These are phyloP conservation scores for Brotogeris chrysoptera DNA, from an alignment of 2,797 vertebrate species.

Conservation along the genomic window DNA sequence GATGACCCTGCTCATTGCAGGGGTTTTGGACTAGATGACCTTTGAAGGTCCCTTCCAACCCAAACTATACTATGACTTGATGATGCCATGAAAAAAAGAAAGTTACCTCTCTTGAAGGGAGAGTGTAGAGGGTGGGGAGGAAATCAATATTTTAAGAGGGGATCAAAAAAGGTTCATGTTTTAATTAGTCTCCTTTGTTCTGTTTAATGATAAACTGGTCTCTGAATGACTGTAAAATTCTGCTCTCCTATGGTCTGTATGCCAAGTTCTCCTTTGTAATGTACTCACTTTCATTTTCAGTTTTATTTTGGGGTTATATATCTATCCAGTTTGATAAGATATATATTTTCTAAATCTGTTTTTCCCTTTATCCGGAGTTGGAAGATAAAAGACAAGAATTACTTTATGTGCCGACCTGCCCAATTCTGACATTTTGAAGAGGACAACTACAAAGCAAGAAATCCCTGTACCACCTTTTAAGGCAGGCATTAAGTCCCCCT, in stretches of 20 bases:
- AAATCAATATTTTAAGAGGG: not conserved
- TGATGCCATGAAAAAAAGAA: not conserved
- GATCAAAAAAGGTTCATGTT: not conserved
- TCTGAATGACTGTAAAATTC: not conserved
- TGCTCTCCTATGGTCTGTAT: not conserved
- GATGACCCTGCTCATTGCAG: not conserved
- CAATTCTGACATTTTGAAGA: not conserved
- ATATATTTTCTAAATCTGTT: not conserved
- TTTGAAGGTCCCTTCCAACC: not conserved
- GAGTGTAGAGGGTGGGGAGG: rapidly evolving
- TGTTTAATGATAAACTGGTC: not conserved
- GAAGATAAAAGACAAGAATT: not conserved
- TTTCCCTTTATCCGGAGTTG: not conserved
- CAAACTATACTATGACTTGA: not conserved
- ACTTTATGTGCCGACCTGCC: not conserved
- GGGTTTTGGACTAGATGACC: not conserved
- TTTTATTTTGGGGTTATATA: not conserved
- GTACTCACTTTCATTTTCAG: not conserved
- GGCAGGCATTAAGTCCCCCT: not conserved
- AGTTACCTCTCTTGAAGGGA: not conserved
- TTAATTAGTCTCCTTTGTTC: not conserved
- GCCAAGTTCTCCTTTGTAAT: not conserved
- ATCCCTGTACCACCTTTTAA: not conserved
- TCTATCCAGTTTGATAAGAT: not conserved
- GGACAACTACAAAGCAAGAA: not conserved